Base-by-base conservation (phyloP, 2,888 invertebrate genomes). In the Mythimna lalbum region DNA sequence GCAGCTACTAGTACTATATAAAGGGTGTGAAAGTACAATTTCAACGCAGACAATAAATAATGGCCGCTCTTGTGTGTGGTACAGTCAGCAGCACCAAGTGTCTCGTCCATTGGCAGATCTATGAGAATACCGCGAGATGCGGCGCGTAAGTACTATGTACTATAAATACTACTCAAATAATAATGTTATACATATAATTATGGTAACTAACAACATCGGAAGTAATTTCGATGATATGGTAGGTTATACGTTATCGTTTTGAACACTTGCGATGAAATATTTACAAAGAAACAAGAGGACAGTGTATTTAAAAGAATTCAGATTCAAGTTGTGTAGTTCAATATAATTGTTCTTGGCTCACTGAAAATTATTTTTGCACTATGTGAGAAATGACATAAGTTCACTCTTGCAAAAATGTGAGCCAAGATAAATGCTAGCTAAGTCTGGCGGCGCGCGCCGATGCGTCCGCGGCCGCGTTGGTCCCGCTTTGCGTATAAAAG, bases 401-500 rank as follows among this genome's bases (percentile, higher is more conserved):
- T 57, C 73, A 69, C 72, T 69, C 69, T 74, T 76, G 81, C 78
- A 65, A 57, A 61, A 74, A 57, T 63, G 71, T 76, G 77, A 71
- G 69, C 55, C 63, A 62, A 62, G 72, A 43, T 84, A 79, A 82
- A 82, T 82, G 82, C 82, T 77, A 73, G 76, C 75, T 77, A 73
- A 69, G 65, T 69, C 49, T 65, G 56, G 59, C 66, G 36, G 19
- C 55, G 6, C 33, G 14, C 12, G 59, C 23, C 50, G 33, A 27
- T 4, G 49, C 50, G 50, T 64, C 76, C 17, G 49, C 50, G 78
- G 83, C 67, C 83, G 85, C 86, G 76, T 93, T 93, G 93, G 93
- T 93, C 93, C 93, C 93, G 88, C 88, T 85, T 82, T 85, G 85
- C 88, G 87, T 91, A 89, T 84, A 90, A 89, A 91, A 92, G 91